These are phyloP conservation scores for Ranitomeya imitator DNA, from an alignment of 2,113 vertebrate genomes.

Conservation along the genomic window DNA sequence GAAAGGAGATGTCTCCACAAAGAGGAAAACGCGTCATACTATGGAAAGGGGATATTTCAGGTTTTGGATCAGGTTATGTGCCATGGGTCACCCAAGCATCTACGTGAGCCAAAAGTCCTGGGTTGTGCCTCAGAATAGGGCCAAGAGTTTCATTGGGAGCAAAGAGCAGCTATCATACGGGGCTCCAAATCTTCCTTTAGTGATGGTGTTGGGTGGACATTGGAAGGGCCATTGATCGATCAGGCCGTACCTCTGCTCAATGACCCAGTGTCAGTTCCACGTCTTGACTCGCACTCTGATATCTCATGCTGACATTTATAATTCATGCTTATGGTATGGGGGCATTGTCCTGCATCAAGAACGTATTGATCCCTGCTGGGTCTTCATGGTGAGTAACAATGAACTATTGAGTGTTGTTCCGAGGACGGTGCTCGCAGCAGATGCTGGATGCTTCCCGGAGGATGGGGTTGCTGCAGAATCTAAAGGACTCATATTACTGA, in stretches of 20 bases:
- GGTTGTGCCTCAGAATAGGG: too few relatives aligned
- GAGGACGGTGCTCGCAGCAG: conserved; percentile 9
- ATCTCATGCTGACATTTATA: background rate
- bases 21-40: too few relatives aligned
- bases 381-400: background rate
- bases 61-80: too few relatives aligned
- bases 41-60: too few relatives aligned
- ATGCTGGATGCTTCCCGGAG: conserved; percentile 21
- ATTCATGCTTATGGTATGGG: background rate
- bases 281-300: background rate
- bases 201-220: background rate
- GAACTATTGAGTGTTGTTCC: background rate
- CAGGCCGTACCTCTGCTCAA: background rate
- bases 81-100: too few relatives aligned
- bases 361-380: background rate
- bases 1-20: too few relatives aligned
- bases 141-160: too few relatives aligned
- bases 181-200: too few relatives aligned
- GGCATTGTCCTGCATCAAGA: background rate
- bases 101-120: too few relatives aligned
- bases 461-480: conserved; percentile 20
- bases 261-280: background rate
- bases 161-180: too few relatives aligned
- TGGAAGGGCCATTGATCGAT: background rate
- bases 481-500: conserved; percentile 37